These are phyloP conservation scores for Artibeus lituratus DNA, from an alignment of 2,797 vertebrate species.

Conservation along the genomic window DNA sequence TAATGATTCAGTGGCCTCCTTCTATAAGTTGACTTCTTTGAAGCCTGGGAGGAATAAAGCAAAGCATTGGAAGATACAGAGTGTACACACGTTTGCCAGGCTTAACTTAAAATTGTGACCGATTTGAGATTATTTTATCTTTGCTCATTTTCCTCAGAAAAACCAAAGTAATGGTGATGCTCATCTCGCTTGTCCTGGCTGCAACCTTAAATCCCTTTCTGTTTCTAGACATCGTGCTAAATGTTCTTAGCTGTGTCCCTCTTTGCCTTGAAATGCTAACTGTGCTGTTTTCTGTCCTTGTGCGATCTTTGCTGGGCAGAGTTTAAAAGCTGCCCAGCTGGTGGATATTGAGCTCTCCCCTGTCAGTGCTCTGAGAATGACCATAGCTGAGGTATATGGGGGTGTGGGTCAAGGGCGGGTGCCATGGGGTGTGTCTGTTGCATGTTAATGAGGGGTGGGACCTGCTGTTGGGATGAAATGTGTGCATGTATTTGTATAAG, in stretches of 20 bases:
- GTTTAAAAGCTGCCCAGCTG: slow-evolving; percentile 94
- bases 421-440: slow-evolving; percentile 53
- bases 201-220: neutral
- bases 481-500: neutral
- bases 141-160: neutral
- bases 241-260: slow-evolving; percentile 69
- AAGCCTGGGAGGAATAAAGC: neutral
- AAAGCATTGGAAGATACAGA: neutral
- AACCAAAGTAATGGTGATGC: neutral
- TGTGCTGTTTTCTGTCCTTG: slow-evolving; percentile 79
- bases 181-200: neutral
- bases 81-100: neutral
- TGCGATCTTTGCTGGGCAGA: slow-evolving; percentile 84
- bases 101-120: neutral
- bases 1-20: neutral
- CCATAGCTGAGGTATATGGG: slow-evolving; percentile 94
- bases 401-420: slow-evolving; percentile 50
- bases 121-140: slow-evolving; percentile 41
- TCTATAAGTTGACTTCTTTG: slow-evolving; percentile 11
- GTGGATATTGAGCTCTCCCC: slow-evolving; percentile 99
- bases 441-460: slow-evolving; percentile 63
- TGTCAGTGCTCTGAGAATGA: slow-evolving; percentile 99
- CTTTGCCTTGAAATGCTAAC: slow-evolving; percentile 80
- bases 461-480: neutral
- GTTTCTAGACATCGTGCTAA: slow-evolving; percentile 47